These are phyloP conservation scores for Trachelus tabidus DNA, from an alignment of 2,888 invertebrate genomes.

Conservation along the genomic window DNA sequence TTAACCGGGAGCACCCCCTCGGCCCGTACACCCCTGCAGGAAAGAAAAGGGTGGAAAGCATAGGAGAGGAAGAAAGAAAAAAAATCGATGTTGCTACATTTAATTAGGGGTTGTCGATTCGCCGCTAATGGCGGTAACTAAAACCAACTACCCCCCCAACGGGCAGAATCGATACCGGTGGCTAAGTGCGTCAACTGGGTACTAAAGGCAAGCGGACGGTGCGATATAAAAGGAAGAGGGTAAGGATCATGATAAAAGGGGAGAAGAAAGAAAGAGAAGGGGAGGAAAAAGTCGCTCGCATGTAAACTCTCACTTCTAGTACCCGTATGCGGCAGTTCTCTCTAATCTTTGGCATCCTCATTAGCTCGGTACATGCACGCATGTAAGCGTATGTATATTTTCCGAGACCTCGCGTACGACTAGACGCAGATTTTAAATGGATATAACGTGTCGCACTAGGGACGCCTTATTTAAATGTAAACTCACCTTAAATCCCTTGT, in stretches of 20 bases:
- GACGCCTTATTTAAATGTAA: constrained; percentile 8
- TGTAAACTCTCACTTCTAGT: not conserved
- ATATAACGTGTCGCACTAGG: constrained; percentile 15
- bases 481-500: constrained; percentile 98
- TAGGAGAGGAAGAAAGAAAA: not conserved
- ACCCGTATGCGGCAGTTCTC: not conserved
- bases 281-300: not conserved
- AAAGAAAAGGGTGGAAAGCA: too few species aligned
- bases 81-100: not conserved
- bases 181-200: not conserved
- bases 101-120: not conserved
- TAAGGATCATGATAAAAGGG: not conserved
- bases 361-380: not conserved
- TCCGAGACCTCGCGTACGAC: not conserved
- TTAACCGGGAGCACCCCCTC: constrained; percentile 9
- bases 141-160: not conserved
- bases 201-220: not conserved
- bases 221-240: not conserved
- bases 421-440: not conserved
- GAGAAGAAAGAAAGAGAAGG: constrained; percentile 1
- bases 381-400: not conserved
- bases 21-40: constrained; percentile 8
- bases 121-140: not conserved
- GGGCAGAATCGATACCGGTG: not conserved
- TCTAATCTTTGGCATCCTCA: not conserved